Evolutionary conservation across 2,888 invertebrate genomes (phyloP).

Genomic region (Tiliacea aurago): DNA sequence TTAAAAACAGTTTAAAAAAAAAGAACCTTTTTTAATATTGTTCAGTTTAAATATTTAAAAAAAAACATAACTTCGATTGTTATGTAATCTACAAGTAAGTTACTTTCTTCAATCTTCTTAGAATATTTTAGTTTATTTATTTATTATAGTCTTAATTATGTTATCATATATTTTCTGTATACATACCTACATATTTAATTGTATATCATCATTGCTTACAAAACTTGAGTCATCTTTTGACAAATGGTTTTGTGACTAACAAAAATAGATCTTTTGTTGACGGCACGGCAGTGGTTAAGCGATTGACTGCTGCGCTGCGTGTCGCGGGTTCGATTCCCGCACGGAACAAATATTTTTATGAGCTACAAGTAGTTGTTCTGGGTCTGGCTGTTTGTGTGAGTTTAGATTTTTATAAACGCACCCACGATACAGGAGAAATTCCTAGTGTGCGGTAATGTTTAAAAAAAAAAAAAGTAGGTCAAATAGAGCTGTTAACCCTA

Average conservation of each 20-base stretch:
- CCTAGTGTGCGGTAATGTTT: too few species aligned
- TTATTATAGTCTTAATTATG: slow-evolving; percentile 5
- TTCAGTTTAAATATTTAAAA: slow-evolving; percentile 20
- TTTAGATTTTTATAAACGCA: too few species aligned
- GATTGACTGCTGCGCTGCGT: too few species aligned
- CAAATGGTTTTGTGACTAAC: not conserved
- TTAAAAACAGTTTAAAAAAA: not conserved
- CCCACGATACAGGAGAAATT: too few species aligned
- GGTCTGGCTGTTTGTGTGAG: too few species aligned
- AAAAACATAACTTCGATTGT: slow-evolving; percentile 22
- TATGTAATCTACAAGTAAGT: slow-evolving; percentile 45
- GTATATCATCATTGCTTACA: not conserved
- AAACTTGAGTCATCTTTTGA: not conserved
- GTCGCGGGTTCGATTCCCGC: too few species aligned
- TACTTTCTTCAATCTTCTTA: slow-evolving; percentile 26
- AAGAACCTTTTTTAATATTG: slow-evolving; percentile 6
- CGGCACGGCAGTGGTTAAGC: too few species aligned
- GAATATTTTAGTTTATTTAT: slow-evolving; percentile 10
- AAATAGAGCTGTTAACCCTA: too few species aligned
- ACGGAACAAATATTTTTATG: too few species aligned
- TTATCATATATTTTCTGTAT: not conserved
- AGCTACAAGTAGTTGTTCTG: too few species aligned
- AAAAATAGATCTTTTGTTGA: too few species aligned
- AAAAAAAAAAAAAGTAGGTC: too few species aligned
- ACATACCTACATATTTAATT: not conserved